These are phyloP conservation scores for Nannobrachium achirus DNA, from an alignment of 2,113 vertebrate genomes.

Conservation along the genomic window DNA sequence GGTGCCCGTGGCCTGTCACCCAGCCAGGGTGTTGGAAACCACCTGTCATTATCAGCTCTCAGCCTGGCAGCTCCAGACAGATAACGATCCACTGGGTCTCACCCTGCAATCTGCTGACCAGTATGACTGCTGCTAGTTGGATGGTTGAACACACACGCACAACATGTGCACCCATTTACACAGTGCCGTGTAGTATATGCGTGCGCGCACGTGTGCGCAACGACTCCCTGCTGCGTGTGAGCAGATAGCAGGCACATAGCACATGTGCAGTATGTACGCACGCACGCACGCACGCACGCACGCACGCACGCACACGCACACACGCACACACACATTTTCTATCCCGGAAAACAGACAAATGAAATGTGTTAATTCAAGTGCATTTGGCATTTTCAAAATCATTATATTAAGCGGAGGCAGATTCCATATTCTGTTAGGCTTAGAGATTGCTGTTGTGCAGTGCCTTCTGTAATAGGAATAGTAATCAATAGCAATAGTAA, in stretches of 20 bases:
- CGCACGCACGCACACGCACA: neutral
- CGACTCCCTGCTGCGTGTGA: too few relatives aligned
- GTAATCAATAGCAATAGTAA: too few relatives aligned
- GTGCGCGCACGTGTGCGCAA: too few relatives aligned
- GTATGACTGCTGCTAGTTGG: slow-evolving; percentile 46
- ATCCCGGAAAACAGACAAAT: too few relatives aligned
- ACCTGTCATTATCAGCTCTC: slow-evolving; percentile 76
- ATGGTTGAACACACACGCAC: slow-evolving; percentile 28
- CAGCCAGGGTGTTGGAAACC: slow-evolving; percentile 66
- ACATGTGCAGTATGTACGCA: neutral
- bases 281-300: neutral
- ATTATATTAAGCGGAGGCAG: too few relatives aligned
- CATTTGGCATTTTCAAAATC: too few relatives aligned
- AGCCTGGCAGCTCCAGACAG: slow-evolving; percentile 61
- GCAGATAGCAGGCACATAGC: too few relatives aligned
- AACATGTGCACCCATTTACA: neutral
- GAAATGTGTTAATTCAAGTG: too few relatives aligned
- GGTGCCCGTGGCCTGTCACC: slow-evolving; percentile 71
- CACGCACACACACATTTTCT: neutral
- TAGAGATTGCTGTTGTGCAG: too few relatives aligned
- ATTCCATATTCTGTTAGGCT: too few relatives aligned
- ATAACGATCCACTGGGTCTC: slow-evolving; percentile 74
- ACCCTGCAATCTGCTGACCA: slow-evolving; percentile 76
- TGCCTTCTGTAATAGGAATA: too few relatives aligned
- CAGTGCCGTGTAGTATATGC: too few relatives aligned